Base-by-base conservation (phyloP, 23 tunicate genomes). In the Ciona savignyi region DNA sequence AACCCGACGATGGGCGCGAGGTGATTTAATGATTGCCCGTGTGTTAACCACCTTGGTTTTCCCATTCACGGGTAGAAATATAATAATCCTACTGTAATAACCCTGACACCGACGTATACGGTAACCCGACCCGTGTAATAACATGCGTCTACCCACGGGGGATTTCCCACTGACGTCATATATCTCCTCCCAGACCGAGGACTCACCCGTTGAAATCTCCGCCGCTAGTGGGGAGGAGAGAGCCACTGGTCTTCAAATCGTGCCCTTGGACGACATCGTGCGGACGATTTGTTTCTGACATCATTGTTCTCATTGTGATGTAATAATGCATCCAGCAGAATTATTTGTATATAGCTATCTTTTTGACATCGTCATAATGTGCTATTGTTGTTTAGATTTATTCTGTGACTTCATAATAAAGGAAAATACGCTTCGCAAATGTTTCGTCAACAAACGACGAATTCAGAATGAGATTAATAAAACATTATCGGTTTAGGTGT, bases 211-310 rank as follows among this genome's bases (percentile, higher is more conserved):
- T 3, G 29, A 62, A 4, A 64, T 61, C 22, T 51, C 74, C 27
- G 22, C 56, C 23, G 23, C 21, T 20, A 34, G 29, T 0, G 76
- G 72, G 27, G 92, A 85, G 51, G 56, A 35, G 1, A 71, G 92
- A 27, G 80, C 80, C 15, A 83, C 35, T 23, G 92, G 92, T 3
- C 29, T 79, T 65, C 75, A 85, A 32, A n/a, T 85, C 35, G 85
- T 79, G 22, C 80, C 76, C 24, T 74, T 85, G 9, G 62, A 73
- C 34, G 92, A 79, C 69, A 85, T 85, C 29, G 81, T 85, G 25
- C 73, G 92, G 27, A 51, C 85, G n/a, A 78, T 85, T 20, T 85
- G 92, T 34, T 85, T 69, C 71, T 85, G 29, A 72, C n/a, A n/a
- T n/a, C n/a, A n/a, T n/a, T n/a, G n/a, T n/a, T n/a, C n/a, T 2